Conservation (phyloP, 2,113 vertebrate genomes). For the Dissostichus mawsoni region DNA sequence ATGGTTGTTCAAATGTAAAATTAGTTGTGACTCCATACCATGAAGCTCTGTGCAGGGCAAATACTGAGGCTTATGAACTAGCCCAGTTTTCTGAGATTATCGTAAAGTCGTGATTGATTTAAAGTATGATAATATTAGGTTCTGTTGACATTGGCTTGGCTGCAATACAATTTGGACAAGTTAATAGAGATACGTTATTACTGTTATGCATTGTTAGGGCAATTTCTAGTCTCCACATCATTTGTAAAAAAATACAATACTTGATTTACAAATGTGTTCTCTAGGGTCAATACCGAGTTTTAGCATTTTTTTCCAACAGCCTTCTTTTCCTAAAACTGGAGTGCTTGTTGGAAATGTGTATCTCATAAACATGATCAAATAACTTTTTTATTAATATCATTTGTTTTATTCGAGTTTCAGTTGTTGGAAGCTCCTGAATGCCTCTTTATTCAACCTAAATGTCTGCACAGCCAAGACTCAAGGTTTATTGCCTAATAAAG, state of each 20-base stretch:
- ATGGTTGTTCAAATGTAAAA: too few relatives aligned
- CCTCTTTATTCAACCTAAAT: constrained; percentile 1
- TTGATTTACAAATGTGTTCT: not conserved
- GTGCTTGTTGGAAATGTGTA: not conserved
- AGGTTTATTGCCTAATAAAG: constrained; percentile 34
- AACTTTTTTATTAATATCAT: not conserved
- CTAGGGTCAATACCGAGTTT: not conserved
- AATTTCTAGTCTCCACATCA: not conserved
- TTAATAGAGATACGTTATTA: not conserved
- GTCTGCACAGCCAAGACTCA: not conserved
- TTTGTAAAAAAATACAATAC: not conserved
- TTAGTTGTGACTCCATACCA: not conserved
- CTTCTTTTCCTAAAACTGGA: not conserved
- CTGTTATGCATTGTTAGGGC: not conserved
- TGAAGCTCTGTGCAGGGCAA: not conserved
- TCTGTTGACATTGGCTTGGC: not conserved
- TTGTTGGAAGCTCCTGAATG: not conserved
- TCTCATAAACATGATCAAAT: not conserved
- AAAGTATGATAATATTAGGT: not conserved
- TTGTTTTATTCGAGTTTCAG: constrained; percentile 8
- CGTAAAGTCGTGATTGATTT: not conserved
- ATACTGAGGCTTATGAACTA: not conserved
- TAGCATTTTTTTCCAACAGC: not conserved
- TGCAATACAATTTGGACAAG: not conserved
- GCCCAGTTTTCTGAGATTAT: not conserved